Evolutionary conservation across 2,888 invertebrate genomes (phyloP), one percentile per base, ranked within the genome.

Genomic region (Melinopterus prodromus): DNA sequence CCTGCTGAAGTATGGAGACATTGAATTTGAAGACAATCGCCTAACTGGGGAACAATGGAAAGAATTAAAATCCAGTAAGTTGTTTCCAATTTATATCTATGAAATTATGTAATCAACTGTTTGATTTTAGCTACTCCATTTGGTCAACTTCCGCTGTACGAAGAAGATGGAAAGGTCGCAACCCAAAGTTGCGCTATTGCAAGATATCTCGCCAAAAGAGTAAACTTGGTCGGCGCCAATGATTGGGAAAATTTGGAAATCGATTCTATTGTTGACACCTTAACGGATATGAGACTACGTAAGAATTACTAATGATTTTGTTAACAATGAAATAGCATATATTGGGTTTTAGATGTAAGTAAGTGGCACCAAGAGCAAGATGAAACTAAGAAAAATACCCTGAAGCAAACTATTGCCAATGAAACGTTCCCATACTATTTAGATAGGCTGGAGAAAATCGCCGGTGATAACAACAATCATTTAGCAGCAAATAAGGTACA

Each of bases 181-280:
- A 90, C 91, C 12, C 94, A 94, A 86, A 92, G 92, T 26, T 78
- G 88, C 1, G 91, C 93, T 6, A 92, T 94, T 80, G 85, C 88
- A 38, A 91, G 94, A 35, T 94, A 92, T 86, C 87, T 94, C 70
- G 94, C 92, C 3, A 91, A 90, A 85, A 90, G 92, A 86, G 91
- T 89, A 83, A 91, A 91, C 0, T 86, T 93, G 12, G 88, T 87
- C 15, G 93, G 93, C 6, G 89, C 88, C 16, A 87, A 90, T 76
- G 89, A 90, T 6, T 92, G 91, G 86, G 92, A 93, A 84, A 90
- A 90, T 82, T 87, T 93, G 72, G 90, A 92, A 85, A 92, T 93
- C 81, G 93, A 93, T 86, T 89, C 91, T 81, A 89, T 90, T 71
- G 90, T 92, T 0, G 93, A 93, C 80, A 92, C 91, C 70, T 83